Percentiles rank a stretch among this genome's conserved stretches.
Conservation (phyloP, 2,113 vertebrate species). For the Rhinoptilus africanus region DNA sequence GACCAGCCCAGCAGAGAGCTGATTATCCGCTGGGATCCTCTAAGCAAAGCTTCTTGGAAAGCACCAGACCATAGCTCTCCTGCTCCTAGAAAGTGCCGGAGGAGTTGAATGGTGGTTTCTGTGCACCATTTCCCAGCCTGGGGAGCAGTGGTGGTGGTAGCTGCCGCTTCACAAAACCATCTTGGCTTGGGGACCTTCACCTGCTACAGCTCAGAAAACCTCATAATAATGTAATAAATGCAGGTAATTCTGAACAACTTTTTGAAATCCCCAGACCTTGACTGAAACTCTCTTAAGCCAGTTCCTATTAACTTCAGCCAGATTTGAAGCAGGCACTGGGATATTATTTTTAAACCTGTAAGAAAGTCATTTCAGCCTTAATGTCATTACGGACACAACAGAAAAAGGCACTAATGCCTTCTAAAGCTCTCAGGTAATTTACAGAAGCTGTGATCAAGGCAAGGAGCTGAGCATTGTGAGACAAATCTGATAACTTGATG, state of each 20-base stretch:
- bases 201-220: background rate
- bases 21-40: background rate
- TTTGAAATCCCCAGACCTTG: background rate
- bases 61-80: background rate
- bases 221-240: background rate
- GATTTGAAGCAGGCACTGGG: background rate
- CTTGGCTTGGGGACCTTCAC: background rate
- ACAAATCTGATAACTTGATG: constrained; percentile 7
- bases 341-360: background rate
- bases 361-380: background rate
- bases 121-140: accelerated
- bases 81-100: background rate
- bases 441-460: background rate
- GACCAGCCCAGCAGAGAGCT: background rate
- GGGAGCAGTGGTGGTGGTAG: background rate
- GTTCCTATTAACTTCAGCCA: background rate
- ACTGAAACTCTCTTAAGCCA: background rate
- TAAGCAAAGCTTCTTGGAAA: background rate
- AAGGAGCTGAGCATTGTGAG: background rate
- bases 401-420: constrained; percentile 7
- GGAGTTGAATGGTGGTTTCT: too few relatives aligned
- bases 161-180: background rate
- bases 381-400: background rate
- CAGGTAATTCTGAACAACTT: background rate
- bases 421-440: constrained; percentile 6